phyloP scores from a whole-genome alignment of 1,140 invertebrate species.

The Drosophila nigromelanica region DNA sequence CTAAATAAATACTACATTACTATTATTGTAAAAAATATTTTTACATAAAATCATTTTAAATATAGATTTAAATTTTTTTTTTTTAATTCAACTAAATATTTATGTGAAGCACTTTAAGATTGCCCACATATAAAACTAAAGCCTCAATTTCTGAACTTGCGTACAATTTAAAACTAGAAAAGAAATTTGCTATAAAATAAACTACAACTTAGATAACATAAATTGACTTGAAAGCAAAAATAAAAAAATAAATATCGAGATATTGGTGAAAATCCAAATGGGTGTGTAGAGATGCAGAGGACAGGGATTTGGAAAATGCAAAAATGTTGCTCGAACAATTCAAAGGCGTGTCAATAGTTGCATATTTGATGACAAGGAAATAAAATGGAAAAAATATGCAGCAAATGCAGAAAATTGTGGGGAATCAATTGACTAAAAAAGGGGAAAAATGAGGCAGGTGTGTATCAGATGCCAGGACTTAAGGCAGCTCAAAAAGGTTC shows the following conservation, averaged over 20 bases:
- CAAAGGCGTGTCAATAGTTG: conserved; percentile 44
- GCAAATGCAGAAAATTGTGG: background rate
- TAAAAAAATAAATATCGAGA: conserved; percentile 1
- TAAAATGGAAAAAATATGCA: conserved; percentile 9
- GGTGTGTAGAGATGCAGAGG: too few species aligned
- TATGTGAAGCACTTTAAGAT: background rate
- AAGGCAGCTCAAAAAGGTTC: background rate
- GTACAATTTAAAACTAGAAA: too few species aligned
- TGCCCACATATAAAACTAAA: background rate
- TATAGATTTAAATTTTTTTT: too few species aligned
- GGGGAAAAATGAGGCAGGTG: too few species aligned
- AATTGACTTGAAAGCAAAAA: background rate
- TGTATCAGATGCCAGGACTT: conserved; percentile 2
- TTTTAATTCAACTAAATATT: background rate
- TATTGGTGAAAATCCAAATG: background rate
- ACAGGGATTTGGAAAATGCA: background rate
- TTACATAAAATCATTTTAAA: too few species aligned
- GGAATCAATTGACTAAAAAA: background rate
- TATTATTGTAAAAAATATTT: too few species aligned
- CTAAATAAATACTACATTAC: too few species aligned
- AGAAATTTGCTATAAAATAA: conserved; percentile 1
- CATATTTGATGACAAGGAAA: conserved; percentile 47
- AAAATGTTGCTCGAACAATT: conserved; percentile 2
- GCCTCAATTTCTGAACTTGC: too few species aligned
- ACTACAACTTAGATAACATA: background rate